Conservation (phyloP, 2,113 vertebrate species). For the Capricornis sumatraensis region DNA sequence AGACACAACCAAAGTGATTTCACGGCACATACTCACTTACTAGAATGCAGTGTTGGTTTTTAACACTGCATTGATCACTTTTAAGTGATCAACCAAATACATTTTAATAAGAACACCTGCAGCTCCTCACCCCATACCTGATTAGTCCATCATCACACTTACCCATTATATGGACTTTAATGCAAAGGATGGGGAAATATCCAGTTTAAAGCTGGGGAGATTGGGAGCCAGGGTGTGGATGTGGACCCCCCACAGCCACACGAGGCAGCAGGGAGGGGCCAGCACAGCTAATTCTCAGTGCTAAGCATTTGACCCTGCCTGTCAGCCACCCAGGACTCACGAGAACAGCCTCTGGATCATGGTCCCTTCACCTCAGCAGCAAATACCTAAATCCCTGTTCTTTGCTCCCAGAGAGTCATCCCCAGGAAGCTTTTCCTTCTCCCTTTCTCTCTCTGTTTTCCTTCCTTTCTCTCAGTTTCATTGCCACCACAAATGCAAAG, state of each 20-base stretch:
- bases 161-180: background rate
- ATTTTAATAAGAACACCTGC: background rate
- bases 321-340: background rate
- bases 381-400: background rate
- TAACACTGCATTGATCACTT: background rate
- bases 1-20: background rate
- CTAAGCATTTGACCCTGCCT: background rate
- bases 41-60: background rate
- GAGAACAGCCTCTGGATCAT: accelerated
- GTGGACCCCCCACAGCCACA: background rate
- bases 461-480: background rate
- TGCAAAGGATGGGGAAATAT: background rate
- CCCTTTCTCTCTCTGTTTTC: too few relatives aligned
- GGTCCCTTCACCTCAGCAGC: background rate
- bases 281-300: accelerated
- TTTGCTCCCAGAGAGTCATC: background rate
- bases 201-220: background rate
- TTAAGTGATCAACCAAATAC: background rate
- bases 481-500: background rate
- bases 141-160: background rate
- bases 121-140: background rate
- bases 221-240: accelerated
- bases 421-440: too few relatives aligned
- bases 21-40: background rate
- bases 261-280: accelerated